Evolutionary conservation across 2,113 vertebrate species (phyloP).

Genomic region (Lipotes vexillifer): DNA sequence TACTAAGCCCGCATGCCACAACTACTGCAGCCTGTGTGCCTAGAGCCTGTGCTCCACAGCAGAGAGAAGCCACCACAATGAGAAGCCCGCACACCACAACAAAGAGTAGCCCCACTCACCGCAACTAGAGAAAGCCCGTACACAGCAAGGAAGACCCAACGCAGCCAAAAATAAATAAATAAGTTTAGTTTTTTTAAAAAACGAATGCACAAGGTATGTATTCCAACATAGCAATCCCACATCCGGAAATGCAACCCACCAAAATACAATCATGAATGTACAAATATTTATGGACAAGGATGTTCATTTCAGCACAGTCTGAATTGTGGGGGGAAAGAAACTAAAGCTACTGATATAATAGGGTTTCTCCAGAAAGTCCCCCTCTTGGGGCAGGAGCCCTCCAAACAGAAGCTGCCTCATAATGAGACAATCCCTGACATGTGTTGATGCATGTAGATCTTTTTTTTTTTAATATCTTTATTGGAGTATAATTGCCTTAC

Average conservation of each 20-base stretch:
- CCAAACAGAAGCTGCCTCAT: background rate
- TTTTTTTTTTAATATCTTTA: no score
- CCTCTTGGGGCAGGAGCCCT: background rate
- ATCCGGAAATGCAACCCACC: background rate
- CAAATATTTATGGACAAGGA: background rate
- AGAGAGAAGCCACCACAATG: no score
- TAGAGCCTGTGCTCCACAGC: no score
- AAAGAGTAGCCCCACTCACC: no score
- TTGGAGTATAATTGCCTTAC: no score
- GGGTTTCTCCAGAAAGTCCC: background rate
- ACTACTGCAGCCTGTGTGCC: no score
- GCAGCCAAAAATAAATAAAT: no score
- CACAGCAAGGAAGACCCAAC: no score
- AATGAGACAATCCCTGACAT: background rate
- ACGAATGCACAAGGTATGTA: background rate
- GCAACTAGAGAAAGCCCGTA: no score
- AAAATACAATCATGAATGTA: background rate
- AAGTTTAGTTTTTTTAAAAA: no score
- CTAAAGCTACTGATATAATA: background rate
- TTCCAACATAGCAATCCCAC: background rate
- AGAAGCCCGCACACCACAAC: no score
- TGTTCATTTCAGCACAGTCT: background rate
- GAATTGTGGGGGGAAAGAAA: background rate
- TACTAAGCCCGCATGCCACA: no score
- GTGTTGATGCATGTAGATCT: background rate